phyloP scores from a whole-genome alignment of 2,888 invertebrate genomes.

The Erebia epiphron region DNA sequence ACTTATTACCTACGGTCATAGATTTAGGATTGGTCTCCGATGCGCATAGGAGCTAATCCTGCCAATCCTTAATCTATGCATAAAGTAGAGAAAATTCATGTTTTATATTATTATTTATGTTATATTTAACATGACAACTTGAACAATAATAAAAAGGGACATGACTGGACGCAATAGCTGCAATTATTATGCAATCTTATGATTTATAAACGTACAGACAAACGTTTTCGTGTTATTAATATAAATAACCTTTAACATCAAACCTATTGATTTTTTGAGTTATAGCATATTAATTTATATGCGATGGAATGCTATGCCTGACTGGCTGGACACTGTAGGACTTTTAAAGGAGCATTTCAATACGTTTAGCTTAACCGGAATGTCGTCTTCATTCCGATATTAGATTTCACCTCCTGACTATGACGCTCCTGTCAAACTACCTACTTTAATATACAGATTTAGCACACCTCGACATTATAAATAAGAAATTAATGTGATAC shows the following conservation, averaged over 20 bases:
- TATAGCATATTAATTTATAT: constrained; percentile 25
- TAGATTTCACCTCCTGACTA: constrained; percentile 38
- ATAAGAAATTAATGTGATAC: constrained; percentile 44
- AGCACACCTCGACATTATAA: constrained; percentile 45
- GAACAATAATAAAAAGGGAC: no score
- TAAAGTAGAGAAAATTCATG: no score
- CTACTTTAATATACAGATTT: constrained; percentile 43
- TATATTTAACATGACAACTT: no score
- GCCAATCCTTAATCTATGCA: no score
- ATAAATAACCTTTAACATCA: constrained; percentile 15
- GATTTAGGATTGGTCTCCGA: no score
- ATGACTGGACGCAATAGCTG: not conserved
- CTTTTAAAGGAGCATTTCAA: constrained; percentile 33
- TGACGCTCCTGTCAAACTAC: constrained; percentile 46
- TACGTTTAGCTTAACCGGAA: constrained; percentile 35
- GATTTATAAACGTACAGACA: constrained; percentile 9
- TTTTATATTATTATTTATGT: no score
- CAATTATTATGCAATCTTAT: not conserved
- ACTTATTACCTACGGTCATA: no score
- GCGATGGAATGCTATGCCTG: constrained; percentile 20
- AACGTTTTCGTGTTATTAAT: not conserved
- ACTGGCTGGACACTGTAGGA: constrained; percentile 18
- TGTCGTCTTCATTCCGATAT: constrained; percentile 37
- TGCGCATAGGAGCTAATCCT: no score
- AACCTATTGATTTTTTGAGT: constrained; percentile 24